phyloP scores from a whole-genome alignment of 2,888 invertebrate genomes.

The Pecten maximus region DNA sequence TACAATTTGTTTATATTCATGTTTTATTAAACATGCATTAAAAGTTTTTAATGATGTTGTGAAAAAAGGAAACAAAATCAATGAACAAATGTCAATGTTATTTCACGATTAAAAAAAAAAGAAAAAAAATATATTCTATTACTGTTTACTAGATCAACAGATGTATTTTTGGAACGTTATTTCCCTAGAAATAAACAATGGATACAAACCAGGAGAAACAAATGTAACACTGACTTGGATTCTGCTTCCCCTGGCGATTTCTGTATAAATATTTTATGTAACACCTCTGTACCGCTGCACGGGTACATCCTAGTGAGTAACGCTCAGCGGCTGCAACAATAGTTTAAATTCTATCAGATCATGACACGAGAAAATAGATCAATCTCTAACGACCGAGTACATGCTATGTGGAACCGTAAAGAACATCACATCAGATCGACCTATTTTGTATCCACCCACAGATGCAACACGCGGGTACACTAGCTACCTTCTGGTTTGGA shows the following conservation, averaged over 20 bases:
- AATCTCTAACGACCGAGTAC: not conserved
- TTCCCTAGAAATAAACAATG: no score
- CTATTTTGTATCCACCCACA: not conserved
- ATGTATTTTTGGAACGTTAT: no score
- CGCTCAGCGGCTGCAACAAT: not conserved
- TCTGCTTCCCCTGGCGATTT: not conserved
- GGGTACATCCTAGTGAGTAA: not conserved
- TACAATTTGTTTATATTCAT: no score
- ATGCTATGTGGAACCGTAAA: not conserved
- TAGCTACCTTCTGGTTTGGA: not conserved
- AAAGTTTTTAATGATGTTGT: no score
- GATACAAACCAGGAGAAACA: not conserved
- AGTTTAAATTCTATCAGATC: not conserved
- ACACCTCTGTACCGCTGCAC: not conserved
- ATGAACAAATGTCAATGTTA: no score
- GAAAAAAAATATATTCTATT: no score
- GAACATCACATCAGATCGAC: not conserved
- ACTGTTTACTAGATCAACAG: no score
- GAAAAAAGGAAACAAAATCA: no score
- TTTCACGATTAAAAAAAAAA: no score
- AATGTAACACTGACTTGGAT: not conserved
- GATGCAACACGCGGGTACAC: not conserved
- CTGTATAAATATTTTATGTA: not conserved
- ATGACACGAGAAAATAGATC: constrained; percentile 8
- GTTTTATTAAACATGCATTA: no score